Evolutionary conservation across 2,888 invertebrate species (phyloP).

Genomic region (Mythimna impura): DNA sequence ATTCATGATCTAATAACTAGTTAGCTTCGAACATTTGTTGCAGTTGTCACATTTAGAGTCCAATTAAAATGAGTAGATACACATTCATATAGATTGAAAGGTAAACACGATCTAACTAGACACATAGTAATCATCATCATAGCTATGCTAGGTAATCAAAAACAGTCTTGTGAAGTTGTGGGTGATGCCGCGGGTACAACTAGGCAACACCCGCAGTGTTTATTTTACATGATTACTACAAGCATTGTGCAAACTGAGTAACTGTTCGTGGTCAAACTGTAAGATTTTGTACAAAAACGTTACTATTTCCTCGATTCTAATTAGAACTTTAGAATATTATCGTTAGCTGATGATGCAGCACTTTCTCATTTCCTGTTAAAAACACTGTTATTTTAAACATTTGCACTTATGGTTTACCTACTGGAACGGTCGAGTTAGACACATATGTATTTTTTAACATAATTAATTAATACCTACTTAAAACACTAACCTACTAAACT

Average conservation of each 20-base stretch:
- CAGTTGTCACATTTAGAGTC: not conserved
- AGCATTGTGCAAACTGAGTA: conserved; percentile 1
- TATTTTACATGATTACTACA: not conserved
- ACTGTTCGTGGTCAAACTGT: conserved; percentile 18
- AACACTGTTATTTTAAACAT: conserved; percentile 52
- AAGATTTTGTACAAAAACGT: conserved; percentile 18
- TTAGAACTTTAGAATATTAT: conserved; percentile 14
- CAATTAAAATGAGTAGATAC: not conserved
- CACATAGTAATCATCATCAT: no score
- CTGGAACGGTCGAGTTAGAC: not conserved
- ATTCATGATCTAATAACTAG: not conserved
- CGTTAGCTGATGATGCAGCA: conserved; percentile 37
- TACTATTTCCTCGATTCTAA: conserved; percentile 22
- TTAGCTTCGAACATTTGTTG: no score
- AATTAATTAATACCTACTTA: no score
- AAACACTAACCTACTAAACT: no score
- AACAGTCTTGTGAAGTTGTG: not conserved
- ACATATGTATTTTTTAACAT: no score
- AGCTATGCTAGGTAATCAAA: no score
- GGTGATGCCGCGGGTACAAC: not conserved
- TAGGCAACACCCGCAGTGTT: not conserved
- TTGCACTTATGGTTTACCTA: conserved; percentile 5
- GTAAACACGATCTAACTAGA: not conserved
- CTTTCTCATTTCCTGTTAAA: conserved; percentile 59
- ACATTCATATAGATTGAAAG: not conserved